phyloP scores from a whole-genome alignment of 2,888 invertebrate species.

The Aporophyla nigra region DNA sequence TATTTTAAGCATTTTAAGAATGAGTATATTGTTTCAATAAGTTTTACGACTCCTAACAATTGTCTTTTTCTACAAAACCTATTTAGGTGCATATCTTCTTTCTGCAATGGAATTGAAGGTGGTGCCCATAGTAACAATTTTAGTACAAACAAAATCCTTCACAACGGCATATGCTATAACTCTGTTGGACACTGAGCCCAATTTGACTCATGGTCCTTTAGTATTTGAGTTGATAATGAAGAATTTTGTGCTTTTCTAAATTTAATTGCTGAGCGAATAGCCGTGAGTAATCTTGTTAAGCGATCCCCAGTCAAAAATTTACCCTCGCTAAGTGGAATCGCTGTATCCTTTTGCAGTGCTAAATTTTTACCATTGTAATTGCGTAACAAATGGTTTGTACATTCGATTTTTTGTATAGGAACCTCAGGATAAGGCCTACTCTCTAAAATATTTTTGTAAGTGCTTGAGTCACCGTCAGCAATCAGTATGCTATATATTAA shows the following conservation, averaged over 20 bases:
- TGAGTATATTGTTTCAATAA: too few relatives aligned
- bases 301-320: constrained; percentile 12
- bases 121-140: too few relatives aligned
- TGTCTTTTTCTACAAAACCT: too few relatives aligned
- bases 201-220: too few relatives aligned
- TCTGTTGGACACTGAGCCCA: too few relatives aligned
- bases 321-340: constrained; percentile 9
- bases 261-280: constrained; percentile 11
- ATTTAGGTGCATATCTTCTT: too few relatives aligned
- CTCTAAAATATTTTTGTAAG: background rate
- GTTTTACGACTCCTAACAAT: too few relatives aligned
- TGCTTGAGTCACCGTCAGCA: constrained; percentile 8
- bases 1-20: too few relatives aligned
- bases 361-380: constrained; percentile 22
- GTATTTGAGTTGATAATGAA: background rate
- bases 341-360: constrained; percentile 9
- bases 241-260: constrained; percentile 2
- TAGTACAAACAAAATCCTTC: too few relatives aligned
- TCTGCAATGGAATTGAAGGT: too few relatives aligned
- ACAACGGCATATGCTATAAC: too few relatives aligned
- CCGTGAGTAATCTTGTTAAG: constrained; percentile 13
- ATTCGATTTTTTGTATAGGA: constrained; percentile 3
- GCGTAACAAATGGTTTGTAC: constrained; percentile 10
- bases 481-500: constrained; percentile 9
- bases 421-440: constrained; percentile 14